phyloP scores from a whole-genome alignment of 2,888 invertebrate genomes.

The Zele albiditarsus region DNA sequence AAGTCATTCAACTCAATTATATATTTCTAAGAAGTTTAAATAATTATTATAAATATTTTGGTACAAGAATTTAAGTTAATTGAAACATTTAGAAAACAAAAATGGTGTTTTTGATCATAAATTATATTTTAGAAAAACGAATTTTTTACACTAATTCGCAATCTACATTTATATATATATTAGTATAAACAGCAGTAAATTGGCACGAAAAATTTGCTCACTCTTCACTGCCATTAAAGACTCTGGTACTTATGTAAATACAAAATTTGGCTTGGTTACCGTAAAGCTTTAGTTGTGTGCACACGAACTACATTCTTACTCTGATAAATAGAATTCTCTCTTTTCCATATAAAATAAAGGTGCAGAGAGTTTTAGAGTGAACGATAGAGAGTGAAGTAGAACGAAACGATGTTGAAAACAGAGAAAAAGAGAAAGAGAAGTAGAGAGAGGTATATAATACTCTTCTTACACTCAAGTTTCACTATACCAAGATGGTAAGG shows the following conservation, averaged over 20 bases:
- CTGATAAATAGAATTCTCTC: slow-evolving; percentile 9
- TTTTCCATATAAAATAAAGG: slow-evolving; percentile 6
- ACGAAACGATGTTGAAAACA: background rate
- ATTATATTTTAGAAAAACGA: too few species aligned
- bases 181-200: slow-evolving; percentile 39
- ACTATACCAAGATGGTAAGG: slow-evolving; percentile 10
- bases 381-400: background rate
- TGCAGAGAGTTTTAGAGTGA: background rate
- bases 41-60: too few species aligned
- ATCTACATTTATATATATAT: background rate
- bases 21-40: too few species aligned
- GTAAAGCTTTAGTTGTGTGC: slow-evolving; percentile 31
- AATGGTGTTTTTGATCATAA: too few species aligned
- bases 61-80: too few species aligned
- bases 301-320: slow-evolving; percentile 17
- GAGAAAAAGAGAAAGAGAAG: background rate
- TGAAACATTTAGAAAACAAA: too few species aligned
- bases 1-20: too few species aligned
- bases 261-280: slow-evolving; percentile 56
- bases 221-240: slow-evolving; percentile 55
- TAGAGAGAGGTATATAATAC: slow-evolving; percentile 5
- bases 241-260: slow-evolving; percentile 67
- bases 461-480: background rate
- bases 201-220: slow-evolving; percentile 43
- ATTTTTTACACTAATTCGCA: too few species aligned